phyloP scores from a whole-genome alignment of 2,797 vertebrate genomes.

The Somateria mollissima region DNA sequence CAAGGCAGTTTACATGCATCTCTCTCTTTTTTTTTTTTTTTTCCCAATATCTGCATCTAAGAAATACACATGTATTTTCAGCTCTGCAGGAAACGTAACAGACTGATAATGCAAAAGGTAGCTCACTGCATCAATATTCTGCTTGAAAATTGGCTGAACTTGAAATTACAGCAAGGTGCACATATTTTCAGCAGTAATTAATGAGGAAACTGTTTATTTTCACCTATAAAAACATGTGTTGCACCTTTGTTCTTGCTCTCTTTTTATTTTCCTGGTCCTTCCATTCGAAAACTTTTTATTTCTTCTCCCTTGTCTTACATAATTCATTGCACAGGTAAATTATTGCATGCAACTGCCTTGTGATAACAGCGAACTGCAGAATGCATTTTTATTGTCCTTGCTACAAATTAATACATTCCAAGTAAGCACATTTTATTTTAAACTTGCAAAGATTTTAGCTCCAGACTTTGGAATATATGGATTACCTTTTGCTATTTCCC shows the following conservation, averaged over 20 bases:
- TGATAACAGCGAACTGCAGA: constrained; percentile 48
- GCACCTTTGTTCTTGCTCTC: not conserved
- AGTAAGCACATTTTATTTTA: constrained; percentile 47
- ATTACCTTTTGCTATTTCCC: constrained; percentile 42
- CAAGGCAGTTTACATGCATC: not conserved
- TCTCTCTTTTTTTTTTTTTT: not conserved
- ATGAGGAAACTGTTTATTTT: not conserved
- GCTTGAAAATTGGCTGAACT: constrained; percentile 4
- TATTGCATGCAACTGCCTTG: constrained; percentile 36
- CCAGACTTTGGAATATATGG: constrained; percentile 57
- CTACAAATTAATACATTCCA: constrained; percentile 63
- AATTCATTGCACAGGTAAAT: constrained; percentile 42
- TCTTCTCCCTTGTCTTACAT: constrained; percentile 12
- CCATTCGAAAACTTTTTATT: constrained; percentile 37
- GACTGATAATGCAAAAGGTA: not conserved
- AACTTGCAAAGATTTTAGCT: constrained; percentile 46
- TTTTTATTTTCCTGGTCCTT: not conserved
- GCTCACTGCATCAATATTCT: not conserved
- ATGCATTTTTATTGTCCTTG: constrained; percentile 51
- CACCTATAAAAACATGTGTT: not conserved
- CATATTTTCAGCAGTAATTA: constrained; percentile 1
- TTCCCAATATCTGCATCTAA: not conserved
- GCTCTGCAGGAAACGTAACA: not conserved
- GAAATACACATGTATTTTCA: not conserved
- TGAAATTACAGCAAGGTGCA: not conserved